Evolutionary conservation across 2,113 vertebrate species (phyloP).

Genomic region (Amblyopsis rosae): DNA sequence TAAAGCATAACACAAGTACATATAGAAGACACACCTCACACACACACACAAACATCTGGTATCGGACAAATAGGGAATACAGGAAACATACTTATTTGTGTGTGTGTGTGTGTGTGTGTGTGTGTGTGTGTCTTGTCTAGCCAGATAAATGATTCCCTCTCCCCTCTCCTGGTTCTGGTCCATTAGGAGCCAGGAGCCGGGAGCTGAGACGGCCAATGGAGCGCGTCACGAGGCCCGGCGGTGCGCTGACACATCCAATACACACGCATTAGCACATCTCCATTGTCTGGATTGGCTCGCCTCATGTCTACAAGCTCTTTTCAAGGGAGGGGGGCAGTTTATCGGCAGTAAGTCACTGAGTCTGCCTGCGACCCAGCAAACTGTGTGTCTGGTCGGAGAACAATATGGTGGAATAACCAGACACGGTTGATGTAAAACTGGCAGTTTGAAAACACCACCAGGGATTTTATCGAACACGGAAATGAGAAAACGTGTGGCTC

Average conservation of each 20-base stretch:
- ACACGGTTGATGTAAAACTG: no score
- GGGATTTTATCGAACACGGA: no score
- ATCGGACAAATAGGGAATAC: no score
- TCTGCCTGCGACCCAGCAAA: no score
- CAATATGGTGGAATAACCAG: no score
- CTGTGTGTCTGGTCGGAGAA: no score
- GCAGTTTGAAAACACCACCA: no score
- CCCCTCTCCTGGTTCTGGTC: constrained; percentile 38
- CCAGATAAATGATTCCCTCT: constrained; percentile 4
- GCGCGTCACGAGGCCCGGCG: constrained; percentile 48
- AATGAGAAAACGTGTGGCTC: no score
- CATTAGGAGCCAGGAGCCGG: constrained; percentile 40
- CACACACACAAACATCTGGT: no score
- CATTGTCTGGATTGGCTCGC: constrained; percentile 47
- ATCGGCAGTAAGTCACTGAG: not conserved
- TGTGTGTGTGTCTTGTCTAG: not conserved
- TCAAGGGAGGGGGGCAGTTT: constrained; percentile 1
- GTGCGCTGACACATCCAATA: constrained; percentile 37
- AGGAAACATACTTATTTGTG: not conserved
- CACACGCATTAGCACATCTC: constrained; percentile 51
- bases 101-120: no score
- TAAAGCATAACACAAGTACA: no score
- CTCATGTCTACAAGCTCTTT: constrained; percentile 20
- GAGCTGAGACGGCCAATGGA: constrained; percentile 44
- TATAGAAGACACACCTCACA: not conserved